phyloP scores from a whole-genome alignment of 2,113 vertebrate genomes.

The sheep (Ovis aries) region DNA sequence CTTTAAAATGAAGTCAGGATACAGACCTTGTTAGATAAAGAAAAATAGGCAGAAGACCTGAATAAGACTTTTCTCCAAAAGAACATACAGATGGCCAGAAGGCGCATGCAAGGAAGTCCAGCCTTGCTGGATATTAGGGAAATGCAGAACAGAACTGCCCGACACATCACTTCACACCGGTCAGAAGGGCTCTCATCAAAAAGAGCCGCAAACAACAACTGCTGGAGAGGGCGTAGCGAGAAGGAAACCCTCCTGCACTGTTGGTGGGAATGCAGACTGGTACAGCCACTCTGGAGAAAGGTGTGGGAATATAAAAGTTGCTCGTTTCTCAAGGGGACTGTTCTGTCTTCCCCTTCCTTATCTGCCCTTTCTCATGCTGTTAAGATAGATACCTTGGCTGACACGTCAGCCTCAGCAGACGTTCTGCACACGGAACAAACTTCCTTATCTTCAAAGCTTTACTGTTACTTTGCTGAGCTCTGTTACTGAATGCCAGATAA shows the following conservation, averaged over 20 bases:
- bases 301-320: not conserved
- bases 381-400: not conserved
- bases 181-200: not conserved
- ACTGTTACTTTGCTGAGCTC: not conserved
- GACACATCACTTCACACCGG: not conserved
- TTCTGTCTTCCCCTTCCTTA: not conserved
- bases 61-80: not conserved
- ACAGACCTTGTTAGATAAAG: not conserved
- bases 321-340: not conserved
- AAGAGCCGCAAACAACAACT: not conserved
- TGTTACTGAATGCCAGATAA: not conserved
- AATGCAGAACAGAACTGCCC: fast-evolving
- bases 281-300: not conserved
- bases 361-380: not conserved
- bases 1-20: not conserved
- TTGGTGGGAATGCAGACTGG: not conserved
- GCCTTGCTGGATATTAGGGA: not conserved
- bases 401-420: not conserved
- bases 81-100: not conserved
- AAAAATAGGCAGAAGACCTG: not conserved
- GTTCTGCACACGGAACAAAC: not conserved
- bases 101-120: not conserved
- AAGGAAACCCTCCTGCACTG: not conserved
- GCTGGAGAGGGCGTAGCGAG: not conserved
- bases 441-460: not conserved